phyloP scores from a whole-genome alignment of 2,888 invertebrate genomes.

The Drosophila antonietae region DNA sequence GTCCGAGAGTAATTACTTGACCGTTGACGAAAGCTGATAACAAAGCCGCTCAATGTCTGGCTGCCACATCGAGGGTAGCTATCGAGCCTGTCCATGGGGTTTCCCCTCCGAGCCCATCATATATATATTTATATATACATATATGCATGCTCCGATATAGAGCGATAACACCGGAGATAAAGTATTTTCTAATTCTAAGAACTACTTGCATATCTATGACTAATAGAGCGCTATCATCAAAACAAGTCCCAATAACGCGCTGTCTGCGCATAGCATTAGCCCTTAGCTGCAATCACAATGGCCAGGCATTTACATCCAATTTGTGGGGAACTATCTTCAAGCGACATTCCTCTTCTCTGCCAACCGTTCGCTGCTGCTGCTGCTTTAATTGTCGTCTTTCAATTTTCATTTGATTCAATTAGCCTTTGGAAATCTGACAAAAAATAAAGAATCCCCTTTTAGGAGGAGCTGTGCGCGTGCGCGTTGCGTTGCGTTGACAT shows the following conservation, averaged over 20 bases:
- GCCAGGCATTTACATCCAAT: constrained; percentile 35
- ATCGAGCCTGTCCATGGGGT: constrained; percentile 3
- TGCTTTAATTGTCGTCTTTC: constrained; percentile 66
- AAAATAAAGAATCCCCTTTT: constrained; percentile 11
- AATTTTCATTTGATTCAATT: constrained; percentile 77
- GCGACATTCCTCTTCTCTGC: constrained; percentile 46
- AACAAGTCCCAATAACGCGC: constrained; percentile 42
- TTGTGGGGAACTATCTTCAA: constrained; percentile 21
- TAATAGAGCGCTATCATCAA: constrained; percentile 47
- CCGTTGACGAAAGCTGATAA: constrained; percentile 37
- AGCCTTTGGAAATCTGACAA: constrained; percentile 71
- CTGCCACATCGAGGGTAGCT: constrained; percentile 8
- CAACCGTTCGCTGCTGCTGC: constrained; percentile 12
- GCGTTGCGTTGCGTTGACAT: constrained; percentile 51
- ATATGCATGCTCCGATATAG: constrained; percentile 10
- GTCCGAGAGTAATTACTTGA: constrained; percentile 31
- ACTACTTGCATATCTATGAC: constrained; percentile 18
- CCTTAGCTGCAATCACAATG: constrained; percentile 38
- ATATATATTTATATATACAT: background rate
- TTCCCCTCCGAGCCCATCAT: background rate
- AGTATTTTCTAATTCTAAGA: constrained; percentile 33
- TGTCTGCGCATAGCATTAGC: constrained; percentile 31
- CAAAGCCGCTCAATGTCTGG: constrained; percentile 38
- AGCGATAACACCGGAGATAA: constrained; percentile 29
- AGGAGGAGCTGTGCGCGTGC: constrained; percentile 51